Conservation (phyloP, 2,888 invertebrate species). For the Cryptocephalus primarius region DNA sequence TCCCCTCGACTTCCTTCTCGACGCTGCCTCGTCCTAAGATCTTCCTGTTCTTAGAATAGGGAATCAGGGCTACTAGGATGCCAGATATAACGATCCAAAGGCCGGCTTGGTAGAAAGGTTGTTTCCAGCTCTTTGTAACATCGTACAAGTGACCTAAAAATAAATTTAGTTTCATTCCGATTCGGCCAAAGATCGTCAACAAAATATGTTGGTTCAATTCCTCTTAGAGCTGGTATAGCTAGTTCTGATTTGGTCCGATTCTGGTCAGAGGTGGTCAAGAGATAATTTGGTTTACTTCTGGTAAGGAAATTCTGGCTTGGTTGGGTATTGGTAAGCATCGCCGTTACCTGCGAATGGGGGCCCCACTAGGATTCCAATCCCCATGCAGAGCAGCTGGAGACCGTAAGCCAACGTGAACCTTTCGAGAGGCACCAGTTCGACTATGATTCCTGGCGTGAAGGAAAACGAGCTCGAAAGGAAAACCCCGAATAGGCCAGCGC, state of each 20-base stretch:
- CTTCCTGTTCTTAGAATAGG: constrained; percentile 54
- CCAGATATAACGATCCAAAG: constrained; percentile 74
- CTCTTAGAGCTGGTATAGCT: too few relatives aligned
- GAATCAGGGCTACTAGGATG: constrained; percentile 52
- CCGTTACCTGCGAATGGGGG: constrained; percentile 77
- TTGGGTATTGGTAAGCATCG: background rate
- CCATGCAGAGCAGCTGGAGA: constrained; percentile 77
- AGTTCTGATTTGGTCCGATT: too few relatives aligned
- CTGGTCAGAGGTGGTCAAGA: too few relatives aligned
- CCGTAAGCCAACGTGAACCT: constrained; percentile 90
- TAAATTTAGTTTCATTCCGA: too few relatives aligned
- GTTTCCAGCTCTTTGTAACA: constrained; percentile 58
- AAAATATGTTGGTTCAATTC: too few relatives aligned
- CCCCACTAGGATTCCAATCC: constrained; percentile 83
- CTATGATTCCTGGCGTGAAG: constrained; percentile 82
- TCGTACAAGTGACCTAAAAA: constrained; percentile 49
- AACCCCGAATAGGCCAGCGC: constrained; percentile 65
- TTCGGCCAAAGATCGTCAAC: too few relatives aligned
- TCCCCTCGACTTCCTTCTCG: constrained; percentile 36
- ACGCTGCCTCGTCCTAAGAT: constrained; percentile 46
- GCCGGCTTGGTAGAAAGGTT: constrained; percentile 71
- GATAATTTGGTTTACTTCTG: too few relatives aligned
- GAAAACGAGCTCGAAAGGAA: constrained; percentile 88
- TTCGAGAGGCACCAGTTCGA: constrained; percentile 80
- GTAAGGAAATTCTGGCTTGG: too few relatives aligned